A percentile compares a stretch with the other conserved stretches of the same genome.
phyloP scores from a whole-genome alignment of 1,140 invertebrate genomes.

The Lamellibrachia luymesi region DNA sequence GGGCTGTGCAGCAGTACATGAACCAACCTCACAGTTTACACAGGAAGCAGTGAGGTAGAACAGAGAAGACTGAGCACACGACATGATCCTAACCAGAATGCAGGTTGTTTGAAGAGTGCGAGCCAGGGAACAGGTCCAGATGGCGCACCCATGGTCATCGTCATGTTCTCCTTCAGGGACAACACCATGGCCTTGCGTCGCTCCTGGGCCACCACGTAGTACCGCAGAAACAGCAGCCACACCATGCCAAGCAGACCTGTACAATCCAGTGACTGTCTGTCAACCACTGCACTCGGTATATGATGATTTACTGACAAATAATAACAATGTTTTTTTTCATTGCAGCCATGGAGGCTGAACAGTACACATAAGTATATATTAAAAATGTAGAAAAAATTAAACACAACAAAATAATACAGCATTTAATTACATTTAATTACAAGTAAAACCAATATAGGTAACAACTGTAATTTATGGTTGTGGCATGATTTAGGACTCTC shows the following conservation, averaged over 20 bases:
- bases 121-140: constrained; percentile 60
- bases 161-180: constrained; percentile 28
- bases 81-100: constrained; percentile 62
- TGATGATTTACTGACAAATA: no score
- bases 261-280: constrained; percentile 26
- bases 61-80: neutral
- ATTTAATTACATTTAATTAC: neutral
- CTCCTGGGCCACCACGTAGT: constrained; percentile 53
- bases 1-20: no score
- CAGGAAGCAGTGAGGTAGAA: no score
- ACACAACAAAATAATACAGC: neutral
- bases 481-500: no score
- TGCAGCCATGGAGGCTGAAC: no score
- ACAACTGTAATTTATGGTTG: no score
- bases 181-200: constrained; percentile 38
- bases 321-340: no score
- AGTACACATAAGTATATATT: no score
- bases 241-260: constrained; percentile 61
- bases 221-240: constrained; percentile 62
- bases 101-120: constrained; percentile 61
- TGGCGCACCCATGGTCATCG: constrained; percentile 20
- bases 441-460: no score
- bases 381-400: neutral
- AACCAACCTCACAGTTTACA: neutral
- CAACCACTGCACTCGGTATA: no score